phyloP scores from a whole-genome alignment of 2,113 vertebrate genomes.

The Ciconia stormi region DNA sequence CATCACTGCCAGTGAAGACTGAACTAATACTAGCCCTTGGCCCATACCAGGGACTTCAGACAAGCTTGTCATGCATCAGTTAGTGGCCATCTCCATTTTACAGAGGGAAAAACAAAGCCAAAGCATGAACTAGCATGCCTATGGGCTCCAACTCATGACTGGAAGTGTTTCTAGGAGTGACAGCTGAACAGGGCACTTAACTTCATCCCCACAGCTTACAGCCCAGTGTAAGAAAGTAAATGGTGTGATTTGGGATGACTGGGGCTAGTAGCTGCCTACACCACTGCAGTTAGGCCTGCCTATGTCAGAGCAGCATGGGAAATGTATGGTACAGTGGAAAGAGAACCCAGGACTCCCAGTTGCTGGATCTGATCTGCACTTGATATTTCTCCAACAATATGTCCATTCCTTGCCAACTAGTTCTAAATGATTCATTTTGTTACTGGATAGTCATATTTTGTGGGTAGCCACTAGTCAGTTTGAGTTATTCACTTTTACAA shows the following conservation, averaged over 20 bases:
- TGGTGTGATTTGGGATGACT: neutral
- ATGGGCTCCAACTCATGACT: neutral
- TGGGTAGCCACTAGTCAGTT: slow-evolving; percentile 50
- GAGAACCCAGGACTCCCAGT: neutral
- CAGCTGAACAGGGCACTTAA: neutral
- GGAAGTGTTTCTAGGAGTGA: neutral
- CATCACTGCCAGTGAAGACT: neutral
- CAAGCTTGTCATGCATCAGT: neutral
- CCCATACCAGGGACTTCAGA: neutral
- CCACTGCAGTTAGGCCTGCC: neutral
- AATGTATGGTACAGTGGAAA: neutral
- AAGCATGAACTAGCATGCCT: neutral
- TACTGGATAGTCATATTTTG: slow-evolving; percentile 40
- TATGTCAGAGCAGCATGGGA: neutral
- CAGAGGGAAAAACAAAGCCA: neutral
- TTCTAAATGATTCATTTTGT: slow-evolving; percentile 35
- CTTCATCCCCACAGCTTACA: neutral
- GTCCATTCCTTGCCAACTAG: neutral
- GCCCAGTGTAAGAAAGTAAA: neutral
- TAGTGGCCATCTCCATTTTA: neutral
- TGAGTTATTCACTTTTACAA: slow-evolving; percentile 45
- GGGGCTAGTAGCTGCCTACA: neutral
- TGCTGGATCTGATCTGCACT: neutral
- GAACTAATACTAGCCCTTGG: neutral
- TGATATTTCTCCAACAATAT: slow-evolving; percentile 13